Base-by-base conservation (phyloP, 2,113 vertebrate genomes). In the Stercorarius parasiticus region DNA sequence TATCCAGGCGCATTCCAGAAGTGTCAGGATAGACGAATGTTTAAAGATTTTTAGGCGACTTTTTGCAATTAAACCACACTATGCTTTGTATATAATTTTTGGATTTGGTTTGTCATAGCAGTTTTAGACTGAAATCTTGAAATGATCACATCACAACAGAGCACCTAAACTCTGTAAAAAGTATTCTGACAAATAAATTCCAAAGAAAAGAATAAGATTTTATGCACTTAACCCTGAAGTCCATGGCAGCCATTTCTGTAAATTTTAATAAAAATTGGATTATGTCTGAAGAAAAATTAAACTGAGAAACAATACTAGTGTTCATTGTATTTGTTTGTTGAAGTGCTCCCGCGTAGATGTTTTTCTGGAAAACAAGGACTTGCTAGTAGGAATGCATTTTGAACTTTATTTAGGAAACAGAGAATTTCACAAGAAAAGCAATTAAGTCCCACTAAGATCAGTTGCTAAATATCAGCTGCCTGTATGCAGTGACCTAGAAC, bases 401-500 rank as follows among this genome's bases (percentile, higher is more conserved):
- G 7, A 42, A 90, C 62, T 94, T 85, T 91, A 38, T 59, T 90
- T 72, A 52, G n/a, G 34, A 94, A 94, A 71, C 27, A 53, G 3
- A 26, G 22, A 43, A 78, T 91, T 90, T 65, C 71, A 82, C 18
- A 87, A 82, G 81, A 86, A 38, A 95, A 93, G 43, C 43, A 95
- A 90, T 94, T 97, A 95, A 94, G 16, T 11, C 23, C 15, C 13
- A 42, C 56, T 93, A 66, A 79, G n/a, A 93, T 66, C 78, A 65
- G 43, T 21, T 90, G 52, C 52, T 94, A 94, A 94, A 78, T 91
- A 91, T 72, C 86, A 95, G 18, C 38, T 93, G 69, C 49, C 64
- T 92, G 32, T 70, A 81, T 43, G 70, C 52, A 80, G 45, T 93
- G 92, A 94, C 92, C 92, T 90, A 96, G 71, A 88, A 89, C 67